Percentiles rank a stretch among this genome's conserved stretches.
Conservation (phyloP, 2,113 vertebrate genomes). For the Lanius collurio region DNA sequence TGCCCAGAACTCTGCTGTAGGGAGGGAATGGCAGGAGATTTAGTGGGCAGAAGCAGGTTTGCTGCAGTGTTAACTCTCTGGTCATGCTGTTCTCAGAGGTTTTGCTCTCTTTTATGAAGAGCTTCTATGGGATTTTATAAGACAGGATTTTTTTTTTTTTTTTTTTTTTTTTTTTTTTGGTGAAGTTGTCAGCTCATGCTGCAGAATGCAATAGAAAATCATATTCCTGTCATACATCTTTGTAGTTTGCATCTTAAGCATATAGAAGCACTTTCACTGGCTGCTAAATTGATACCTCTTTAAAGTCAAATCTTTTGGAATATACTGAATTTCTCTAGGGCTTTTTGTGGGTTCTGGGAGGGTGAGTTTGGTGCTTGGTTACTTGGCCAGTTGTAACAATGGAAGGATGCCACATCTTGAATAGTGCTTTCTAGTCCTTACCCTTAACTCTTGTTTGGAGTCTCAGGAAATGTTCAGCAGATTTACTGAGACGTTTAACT, state of each 20-base stretch:
- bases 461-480: slow-evolving; percentile 1
- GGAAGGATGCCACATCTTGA: not conserved
- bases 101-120: not conserved
- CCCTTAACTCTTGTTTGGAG: not conserved
- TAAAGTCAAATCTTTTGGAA: not conserved
- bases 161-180: not conserved
- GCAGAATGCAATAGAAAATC: not conserved
- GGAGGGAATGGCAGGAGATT: not conserved
- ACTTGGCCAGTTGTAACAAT: not conserved
- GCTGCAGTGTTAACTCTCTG: not conserved
- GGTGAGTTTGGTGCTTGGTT: not conserved
- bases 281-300: not conserved
- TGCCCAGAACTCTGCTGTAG: not conserved
- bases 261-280: not conserved
- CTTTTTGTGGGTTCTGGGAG: not conserved
- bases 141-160: not conserved
- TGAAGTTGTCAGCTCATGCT: not conserved
- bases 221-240: not conserved
- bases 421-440: not conserved
- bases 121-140: not conserved
- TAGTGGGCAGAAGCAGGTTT: not conserved
- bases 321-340: not conserved
- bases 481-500: not conserved
- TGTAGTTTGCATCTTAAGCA: not conserved
- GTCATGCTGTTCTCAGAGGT: not conserved